phyloP scores from a whole-genome alignment of 2,113 vertebrate species.

The Chaetops frenatus region DNA sequence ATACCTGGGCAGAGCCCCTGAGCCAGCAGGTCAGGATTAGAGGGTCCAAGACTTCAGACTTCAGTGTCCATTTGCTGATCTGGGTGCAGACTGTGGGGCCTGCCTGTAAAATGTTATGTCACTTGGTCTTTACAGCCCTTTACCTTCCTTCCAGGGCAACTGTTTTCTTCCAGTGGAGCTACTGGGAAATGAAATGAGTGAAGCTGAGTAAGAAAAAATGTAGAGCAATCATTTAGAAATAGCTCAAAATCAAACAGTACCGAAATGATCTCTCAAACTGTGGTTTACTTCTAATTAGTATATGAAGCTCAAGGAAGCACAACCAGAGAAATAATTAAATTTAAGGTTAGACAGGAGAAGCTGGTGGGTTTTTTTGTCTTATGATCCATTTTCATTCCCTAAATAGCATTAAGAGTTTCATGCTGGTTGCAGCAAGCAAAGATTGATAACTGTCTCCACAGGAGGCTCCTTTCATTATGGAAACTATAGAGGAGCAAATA shows the following conservation, averaged over 20 bases:
- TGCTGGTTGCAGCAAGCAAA: neutral
- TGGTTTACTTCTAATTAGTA: neutral
- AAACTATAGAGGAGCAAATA: neutral
- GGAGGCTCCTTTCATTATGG: slow-evolving; percentile 2
- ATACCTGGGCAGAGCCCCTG: neutral
- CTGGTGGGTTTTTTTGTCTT: neutral
- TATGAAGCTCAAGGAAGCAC: neutral
- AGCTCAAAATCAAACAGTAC: neutral
- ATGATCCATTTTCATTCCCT: neutral
- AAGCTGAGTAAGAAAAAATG: neutral
- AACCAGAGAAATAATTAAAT: neutral
- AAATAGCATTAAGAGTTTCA: neutral
- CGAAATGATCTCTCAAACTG: neutral
- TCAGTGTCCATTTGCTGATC: neutral
- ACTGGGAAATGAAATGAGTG: neutral
- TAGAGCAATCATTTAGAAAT: neutral
- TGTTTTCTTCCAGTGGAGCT: neutral
- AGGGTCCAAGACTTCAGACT: neutral
- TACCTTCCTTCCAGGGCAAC: neutral
- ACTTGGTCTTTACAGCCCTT: neutral
- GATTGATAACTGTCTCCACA: neutral
- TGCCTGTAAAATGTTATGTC: neutral
- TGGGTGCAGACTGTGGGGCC: neutral
- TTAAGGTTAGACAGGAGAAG: neutral
- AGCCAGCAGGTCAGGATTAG: slow-evolving; percentile 26